Evolutionary conservation across 2,113 vertebrate species (phyloP).

Genomic region (Mormyrus lacerda): DNA sequence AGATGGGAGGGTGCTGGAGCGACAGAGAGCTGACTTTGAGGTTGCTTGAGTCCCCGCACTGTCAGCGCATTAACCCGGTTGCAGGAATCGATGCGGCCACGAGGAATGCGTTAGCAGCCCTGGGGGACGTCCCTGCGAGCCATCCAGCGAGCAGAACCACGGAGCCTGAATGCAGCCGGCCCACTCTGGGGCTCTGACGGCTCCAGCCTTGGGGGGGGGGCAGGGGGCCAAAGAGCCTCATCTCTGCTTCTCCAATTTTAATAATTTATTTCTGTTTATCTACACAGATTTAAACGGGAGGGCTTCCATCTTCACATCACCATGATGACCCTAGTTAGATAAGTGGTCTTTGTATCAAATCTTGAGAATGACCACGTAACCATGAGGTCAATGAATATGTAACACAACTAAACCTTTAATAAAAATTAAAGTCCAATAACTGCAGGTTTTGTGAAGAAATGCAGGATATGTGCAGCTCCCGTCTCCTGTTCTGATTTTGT

Average conservation of each 20-base stretch:
- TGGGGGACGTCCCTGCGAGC: neutral
- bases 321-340: neutral
- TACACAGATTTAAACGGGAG: neutral
- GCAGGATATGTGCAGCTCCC: neutral
- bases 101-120: neutral
- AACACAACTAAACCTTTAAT: neutral
- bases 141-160: neutral
- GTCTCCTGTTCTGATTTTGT: neutral
- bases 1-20: neutral
- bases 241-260: neutral
- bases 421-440: neutral
- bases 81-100: conserved; percentile 5
- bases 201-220: neutral
- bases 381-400: neutral
- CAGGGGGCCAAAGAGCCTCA: neutral
- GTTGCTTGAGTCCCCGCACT: neutral
- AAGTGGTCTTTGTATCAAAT: neutral
- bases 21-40: neutral
- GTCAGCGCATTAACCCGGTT: conserved; percentile 6
- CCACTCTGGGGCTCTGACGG: neutral
- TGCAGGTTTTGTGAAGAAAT: neutral
- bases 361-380: neutral
- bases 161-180: neutral
- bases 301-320: neutral
- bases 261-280: neutral